Percentiles rank a stretch among this genome's conserved stretches.
These are phyloP conservation scores for Sebastes goodei DNA, from an alignment of 2,797 vertebrate genomes.

Conservation along the genomic window DNA sequence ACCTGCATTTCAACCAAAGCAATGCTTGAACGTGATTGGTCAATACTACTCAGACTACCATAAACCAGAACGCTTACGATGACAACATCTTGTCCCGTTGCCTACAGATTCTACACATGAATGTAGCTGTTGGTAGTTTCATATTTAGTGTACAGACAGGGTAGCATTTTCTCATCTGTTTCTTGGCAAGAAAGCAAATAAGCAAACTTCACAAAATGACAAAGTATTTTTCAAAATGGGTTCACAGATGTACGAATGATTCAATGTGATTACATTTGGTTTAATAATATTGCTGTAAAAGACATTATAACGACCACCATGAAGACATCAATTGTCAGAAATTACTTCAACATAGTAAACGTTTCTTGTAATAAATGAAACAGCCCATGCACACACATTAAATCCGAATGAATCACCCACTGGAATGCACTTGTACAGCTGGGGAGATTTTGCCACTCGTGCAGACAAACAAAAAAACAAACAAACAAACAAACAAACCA, in stretches of 20 bases:
- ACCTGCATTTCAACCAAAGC: background rate
- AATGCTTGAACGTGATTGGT: background rate
- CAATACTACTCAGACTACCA: no score
- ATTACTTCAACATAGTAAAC: background rate
- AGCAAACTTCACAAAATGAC: background rate
- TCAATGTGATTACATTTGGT: background rate
- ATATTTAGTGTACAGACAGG: background rate
- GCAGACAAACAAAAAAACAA: background rate
- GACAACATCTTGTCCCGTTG: background rate
- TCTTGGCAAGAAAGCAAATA: background rate
- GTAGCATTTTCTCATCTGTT: background rate
- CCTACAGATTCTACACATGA: background rate
- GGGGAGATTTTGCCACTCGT: background rate
- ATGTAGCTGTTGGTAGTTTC: background rate
- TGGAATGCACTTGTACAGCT: background rate
- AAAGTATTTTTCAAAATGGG: background rate
- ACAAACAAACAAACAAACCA: background rate
- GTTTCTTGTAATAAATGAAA: background rate
- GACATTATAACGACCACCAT: background rate
- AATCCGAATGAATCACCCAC: background rate
- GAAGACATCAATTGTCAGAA: background rate
- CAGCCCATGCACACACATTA: background rate
- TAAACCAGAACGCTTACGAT: background rate
- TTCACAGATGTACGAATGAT: background rate
- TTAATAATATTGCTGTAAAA: background rate